Base-by-base conservation (phyloP, 2,797 vertebrate genomes). In the Diplodus sargus region DNA sequence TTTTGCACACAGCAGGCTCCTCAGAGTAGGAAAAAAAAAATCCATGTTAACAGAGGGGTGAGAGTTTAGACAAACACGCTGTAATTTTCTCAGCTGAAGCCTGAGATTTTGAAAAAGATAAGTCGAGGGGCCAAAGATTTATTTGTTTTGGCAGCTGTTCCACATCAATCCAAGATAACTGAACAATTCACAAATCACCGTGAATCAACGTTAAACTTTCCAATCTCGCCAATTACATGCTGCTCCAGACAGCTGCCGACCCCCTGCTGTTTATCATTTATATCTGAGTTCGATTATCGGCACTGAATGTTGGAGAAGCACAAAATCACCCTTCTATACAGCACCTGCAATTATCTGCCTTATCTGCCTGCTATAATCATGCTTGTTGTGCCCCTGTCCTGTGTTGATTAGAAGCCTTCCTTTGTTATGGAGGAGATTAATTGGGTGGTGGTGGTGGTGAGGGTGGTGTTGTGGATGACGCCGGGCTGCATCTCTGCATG, bases 381-480 rank as follows among this genome's bases (percentile, higher is more conserved):
- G 80, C 76, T 61, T 48, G 47, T 25, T 78, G 74, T 90, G 81
- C 69, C 66, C 47, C 70, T 82, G 86, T 56, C 78, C 73, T 56
- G 48, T 63, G 82, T 78, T 85, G 78, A 90, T 89, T 86, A 88
- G 74, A 79, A 67, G 52, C 45, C 69, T 80, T 60, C 49, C 39
- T 74, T 90, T 93, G 80, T 92, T 86, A 88, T 84, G 59, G 56
- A 63, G 60, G 71, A 90, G 82, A 90, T 87, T 89, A 84, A 92
- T 91, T 91, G 84, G 76, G 73, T 78, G 70, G 28, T 70, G 57
- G 51, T 53, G 62, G 54, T 4, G 45, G 15, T 13, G 45, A 3
- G 71, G 63, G 76, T 58, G 48, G 66, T 74, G 25, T 73, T 42
- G 30, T 34, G n/a, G 52, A 22, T 39, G 9, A 17, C 23, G 25